Conservation (phyloP, 2,888 invertebrate genomes). For the Oasisia sp. region DNA sequence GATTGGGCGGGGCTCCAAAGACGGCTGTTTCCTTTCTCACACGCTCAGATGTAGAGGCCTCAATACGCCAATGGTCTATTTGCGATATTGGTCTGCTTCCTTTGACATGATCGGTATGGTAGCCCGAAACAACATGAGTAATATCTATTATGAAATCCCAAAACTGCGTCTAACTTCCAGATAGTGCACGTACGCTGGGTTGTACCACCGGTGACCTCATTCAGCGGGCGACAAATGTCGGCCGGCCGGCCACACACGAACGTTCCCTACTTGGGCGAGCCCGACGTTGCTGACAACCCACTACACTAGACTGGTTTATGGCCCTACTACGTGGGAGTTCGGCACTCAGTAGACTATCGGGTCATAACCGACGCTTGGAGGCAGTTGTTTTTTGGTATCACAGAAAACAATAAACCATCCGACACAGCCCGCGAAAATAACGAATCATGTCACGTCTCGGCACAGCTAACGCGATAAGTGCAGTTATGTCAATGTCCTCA, state of each 20-base stretch:
- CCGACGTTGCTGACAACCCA: not conserved
- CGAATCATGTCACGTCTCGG: not conserved
- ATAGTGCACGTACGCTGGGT: not conserved
- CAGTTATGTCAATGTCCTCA: not conserved
- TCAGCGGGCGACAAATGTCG: not conserved
- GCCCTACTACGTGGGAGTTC: slow-evolving; percentile 13
- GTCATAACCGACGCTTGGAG: not conserved
- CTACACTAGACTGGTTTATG: not conserved
- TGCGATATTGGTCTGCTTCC: no score
- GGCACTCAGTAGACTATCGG: slow-evolving; percentile 10
- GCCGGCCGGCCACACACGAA: not conserved
- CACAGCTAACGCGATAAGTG: not conserved
- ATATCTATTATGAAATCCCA: not conserved
- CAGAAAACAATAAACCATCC: slow-evolving; percentile 12
- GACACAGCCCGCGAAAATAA: not conserved
- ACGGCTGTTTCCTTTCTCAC: no score
- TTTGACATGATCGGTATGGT: no score
- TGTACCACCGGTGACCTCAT: not conserved
- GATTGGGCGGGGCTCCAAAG: no score
- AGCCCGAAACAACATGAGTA: not conserved
- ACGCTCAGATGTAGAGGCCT: no score
- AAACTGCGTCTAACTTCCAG: not conserved
- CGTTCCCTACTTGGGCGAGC: not conserved
- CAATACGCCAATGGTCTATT: no score
- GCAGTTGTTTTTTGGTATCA: slow-evolving; percentile 14